Conservation (phyloP, 2,888 invertebrate species). For the Pseudanteris insignis region DNA sequence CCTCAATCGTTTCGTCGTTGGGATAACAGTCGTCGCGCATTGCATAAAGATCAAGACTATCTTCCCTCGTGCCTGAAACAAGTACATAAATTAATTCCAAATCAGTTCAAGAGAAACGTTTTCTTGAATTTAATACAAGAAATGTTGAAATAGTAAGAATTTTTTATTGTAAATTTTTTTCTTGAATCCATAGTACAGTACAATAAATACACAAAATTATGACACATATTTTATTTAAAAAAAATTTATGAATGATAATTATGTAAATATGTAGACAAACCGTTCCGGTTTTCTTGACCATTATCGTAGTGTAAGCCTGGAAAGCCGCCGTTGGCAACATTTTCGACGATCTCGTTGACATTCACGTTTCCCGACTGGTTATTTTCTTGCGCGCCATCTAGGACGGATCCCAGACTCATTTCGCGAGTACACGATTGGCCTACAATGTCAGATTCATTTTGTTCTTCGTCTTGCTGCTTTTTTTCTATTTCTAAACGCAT, state of each 20-base stretch:
- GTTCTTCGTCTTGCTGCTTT: constrained; percentile 74
- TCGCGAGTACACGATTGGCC: constrained; percentile 54
- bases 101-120: too few species aligned
- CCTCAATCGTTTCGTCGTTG: constrained; percentile 68
- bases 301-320: constrained; percentile 75
- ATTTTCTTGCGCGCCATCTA: constrained; percentile 48
- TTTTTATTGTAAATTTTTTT: too few species aligned
- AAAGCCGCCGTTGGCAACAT: constrained; percentile 69
- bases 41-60: constrained; percentile 72
- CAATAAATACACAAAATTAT: too few species aligned
- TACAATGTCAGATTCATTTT: constrained; percentile 64
- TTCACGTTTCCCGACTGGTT: constrained; percentile 61
- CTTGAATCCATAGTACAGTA: too few species aligned
- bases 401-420: constrained; percentile 49
- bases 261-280: constrained; percentile 11
- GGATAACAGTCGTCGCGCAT: constrained; percentile 72
- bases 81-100: not conserved
- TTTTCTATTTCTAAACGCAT: constrained; percentile 92
- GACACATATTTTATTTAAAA: too few species aligned
- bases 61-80: constrained; percentile 63
- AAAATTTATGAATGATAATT: too few species aligned
- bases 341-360: constrained; percentile 69
- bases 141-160: too few species aligned
- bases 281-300: constrained; percentile 55
- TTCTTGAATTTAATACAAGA: too few species aligned